Conservation (phyloP, 2,113 vertebrate species). For the Prunella himalayana region DNA sequence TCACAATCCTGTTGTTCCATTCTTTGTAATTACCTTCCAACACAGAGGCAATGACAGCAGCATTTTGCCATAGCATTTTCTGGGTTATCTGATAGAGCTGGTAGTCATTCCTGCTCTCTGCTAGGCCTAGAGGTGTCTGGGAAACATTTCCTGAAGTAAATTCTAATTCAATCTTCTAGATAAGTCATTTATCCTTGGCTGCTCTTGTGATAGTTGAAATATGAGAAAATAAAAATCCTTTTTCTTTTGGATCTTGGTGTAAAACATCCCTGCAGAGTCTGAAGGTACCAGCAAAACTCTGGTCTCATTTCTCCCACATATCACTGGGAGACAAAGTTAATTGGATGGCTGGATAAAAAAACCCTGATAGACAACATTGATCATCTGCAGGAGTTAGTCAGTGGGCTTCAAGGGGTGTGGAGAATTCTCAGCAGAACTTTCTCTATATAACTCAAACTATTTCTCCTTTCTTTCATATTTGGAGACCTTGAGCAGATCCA, state of each 20-base stretch:
- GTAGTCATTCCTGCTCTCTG: not conserved
- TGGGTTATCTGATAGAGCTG: not conserved
- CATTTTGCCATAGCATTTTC: not conserved
- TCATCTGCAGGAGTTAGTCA: not conserved
- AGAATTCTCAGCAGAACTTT: not conserved
- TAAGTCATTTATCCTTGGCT: not conserved
- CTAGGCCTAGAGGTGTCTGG: not conserved
- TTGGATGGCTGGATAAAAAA: not conserved
- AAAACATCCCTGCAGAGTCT: not conserved
- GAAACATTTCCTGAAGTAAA: not conserved
- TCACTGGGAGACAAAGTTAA: not conserved
- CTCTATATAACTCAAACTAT: not conserved
- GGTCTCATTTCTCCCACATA: not conserved
- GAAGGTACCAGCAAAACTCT: not conserved
- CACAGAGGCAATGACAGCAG: not conserved
- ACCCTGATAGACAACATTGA: not conserved
- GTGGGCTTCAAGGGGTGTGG: not conserved
- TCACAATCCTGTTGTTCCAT: not conserved
- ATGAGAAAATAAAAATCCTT: not conserved
- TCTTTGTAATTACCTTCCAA: not conserved
- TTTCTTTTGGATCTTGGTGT: not conserved
- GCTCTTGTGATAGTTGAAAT: not conserved
- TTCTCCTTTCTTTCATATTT: conserved; percentile 12
- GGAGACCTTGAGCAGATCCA: conserved; percentile 37
- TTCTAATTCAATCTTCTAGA: not conserved